These are phyloP conservation scores for western clawed frog (Xenopus tropicalis) DNA, from an alignment of 2,113 vertebrate species.

Conservation along the genomic window DNA sequence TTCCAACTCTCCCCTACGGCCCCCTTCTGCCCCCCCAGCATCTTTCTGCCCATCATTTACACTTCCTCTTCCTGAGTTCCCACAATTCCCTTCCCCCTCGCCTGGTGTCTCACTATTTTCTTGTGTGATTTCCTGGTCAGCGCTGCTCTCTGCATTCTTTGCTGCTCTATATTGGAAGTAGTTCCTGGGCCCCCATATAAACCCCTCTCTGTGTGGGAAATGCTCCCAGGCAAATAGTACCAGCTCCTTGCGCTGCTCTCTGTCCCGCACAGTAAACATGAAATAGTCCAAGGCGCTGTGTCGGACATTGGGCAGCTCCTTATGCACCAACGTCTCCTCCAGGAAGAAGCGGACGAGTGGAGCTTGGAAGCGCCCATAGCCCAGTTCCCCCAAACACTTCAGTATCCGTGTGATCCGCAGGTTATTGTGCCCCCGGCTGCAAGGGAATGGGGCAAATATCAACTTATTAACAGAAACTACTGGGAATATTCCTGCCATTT, in stretches of 20 bases:
- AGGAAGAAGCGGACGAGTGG: constrained; percentile 90
- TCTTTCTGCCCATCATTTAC: too few relatives aligned
- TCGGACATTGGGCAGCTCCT: constrained; percentile 73
- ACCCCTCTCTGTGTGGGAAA: constrained; percentile 57
- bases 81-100: too few relatives aligned
- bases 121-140: too few relatives aligned
- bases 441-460: neutral
- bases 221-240: constrained; percentile 81
- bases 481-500: too few relatives aligned
- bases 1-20: too few relatives aligned
- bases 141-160: too few relatives aligned
- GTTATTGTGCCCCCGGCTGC: constrained; percentile 89
- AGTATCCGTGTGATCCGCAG: constrained; percentile 92
- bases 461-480: too few relatives aligned
- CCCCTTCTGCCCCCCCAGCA: too few relatives aligned
- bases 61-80: too few relatives aligned
- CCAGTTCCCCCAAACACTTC: constrained; percentile 92
- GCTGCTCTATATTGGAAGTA: too few relatives aligned
- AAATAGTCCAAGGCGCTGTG: constrained; percentile 92
- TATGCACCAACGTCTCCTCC: constrained; percentile 78
- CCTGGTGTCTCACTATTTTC: too few relatives aligned
- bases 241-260: constrained; percentile 72
- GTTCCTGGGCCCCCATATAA: constrained; percentile 85
- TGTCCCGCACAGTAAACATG: constrained; percentile 80
- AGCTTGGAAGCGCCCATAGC: constrained; percentile 79